A percentile compares a stretch with the other conserved stretches of the same genome.
Evolutionary conservation across 2,888 invertebrate species (phyloP).

Genomic region (Sabellastarte sp.): DNA sequence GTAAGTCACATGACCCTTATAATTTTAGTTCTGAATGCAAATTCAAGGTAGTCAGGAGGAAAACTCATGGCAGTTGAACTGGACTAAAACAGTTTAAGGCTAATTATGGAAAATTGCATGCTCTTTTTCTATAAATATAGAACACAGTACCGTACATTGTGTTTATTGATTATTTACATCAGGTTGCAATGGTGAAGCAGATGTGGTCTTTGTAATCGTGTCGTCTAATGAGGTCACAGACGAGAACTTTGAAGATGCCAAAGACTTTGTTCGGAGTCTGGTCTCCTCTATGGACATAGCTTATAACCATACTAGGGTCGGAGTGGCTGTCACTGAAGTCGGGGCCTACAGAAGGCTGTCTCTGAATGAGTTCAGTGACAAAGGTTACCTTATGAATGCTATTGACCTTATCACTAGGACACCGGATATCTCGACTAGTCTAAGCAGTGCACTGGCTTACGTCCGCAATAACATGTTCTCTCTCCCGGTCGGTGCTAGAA

Average conservation of each 20-base stretch:
- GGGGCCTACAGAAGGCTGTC: neutral
- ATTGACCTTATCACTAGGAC: constrained; percentile 1
- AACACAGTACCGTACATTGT: too few relatives aligned
- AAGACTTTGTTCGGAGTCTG: constrained; percentile 16
- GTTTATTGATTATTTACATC: too few relatives aligned
- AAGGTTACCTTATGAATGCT: constrained; percentile 10
- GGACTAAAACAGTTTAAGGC: too few relatives aligned
- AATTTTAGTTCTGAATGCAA: too few relatives aligned
- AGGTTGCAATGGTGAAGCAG: constrained; percentile 30
- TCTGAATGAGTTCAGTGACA: constrained; percentile 14
- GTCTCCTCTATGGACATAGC: constrained; percentile 18
- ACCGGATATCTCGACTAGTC: neutral
- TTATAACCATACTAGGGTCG: constrained; percentile 18
- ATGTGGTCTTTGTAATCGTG: constrained; percentile 26
- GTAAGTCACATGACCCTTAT: too few relatives aligned
- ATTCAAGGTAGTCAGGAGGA: too few relatives aligned
- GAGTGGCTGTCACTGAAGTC: constrained; percentile 11
- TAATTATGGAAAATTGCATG: too few relatives aligned
- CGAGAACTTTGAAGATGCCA: constrained; percentile 8
- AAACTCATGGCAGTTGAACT: too few relatives aligned
- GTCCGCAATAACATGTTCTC: neutral
- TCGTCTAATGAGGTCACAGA: constrained; percentile 8
- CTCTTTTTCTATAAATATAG: too few relatives aligned
- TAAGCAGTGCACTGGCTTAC: neutral
- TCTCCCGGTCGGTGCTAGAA: constrained; percentile 1